Percentiles rank a stretch among this genome's conserved stretches.
phyloP scores from a whole-genome alignment of 2,797 vertebrate genomes.

The Cossypha dichroa region DNA sequence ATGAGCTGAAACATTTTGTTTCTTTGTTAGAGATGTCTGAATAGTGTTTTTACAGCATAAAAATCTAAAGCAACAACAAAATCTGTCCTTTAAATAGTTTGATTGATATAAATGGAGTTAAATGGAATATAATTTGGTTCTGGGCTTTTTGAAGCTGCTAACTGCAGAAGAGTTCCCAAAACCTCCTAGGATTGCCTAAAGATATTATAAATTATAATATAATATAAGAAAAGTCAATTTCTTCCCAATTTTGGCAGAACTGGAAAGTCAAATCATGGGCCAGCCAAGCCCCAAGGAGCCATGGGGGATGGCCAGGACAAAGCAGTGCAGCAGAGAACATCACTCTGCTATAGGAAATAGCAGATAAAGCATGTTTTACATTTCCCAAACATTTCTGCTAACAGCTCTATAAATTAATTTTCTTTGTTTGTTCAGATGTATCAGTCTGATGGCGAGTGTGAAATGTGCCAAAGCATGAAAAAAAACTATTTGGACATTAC shows the following conservation, averaged over 20 bases:
- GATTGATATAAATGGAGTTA: not conserved
- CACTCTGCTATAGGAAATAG: not conserved
- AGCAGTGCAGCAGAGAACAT: not conserved
- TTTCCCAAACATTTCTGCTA: not conserved
- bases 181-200: not conserved
- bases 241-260: not conserved
- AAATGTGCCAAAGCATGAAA: not conserved
- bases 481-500: not conserved
- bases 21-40: not conserved
- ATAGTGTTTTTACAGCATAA: not conserved
- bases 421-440: not conserved
- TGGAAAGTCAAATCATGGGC: not conserved
- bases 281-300: not conserved
- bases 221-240: not conserved
- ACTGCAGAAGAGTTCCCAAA: not conserved
- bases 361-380: not conserved
- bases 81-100: not conserved
- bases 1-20: rapidly evolving
- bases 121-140: not conserved
- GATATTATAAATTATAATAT: not conserved
- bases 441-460: not conserved
- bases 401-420: not conserved
- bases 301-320: rapidly evolving
- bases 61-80: not conserved
- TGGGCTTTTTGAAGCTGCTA: not conserved